phyloP scores from a whole-genome alignment of 37 sponge, comb jelly and placozoan species.

The Tethya wilhelma region DNA sequence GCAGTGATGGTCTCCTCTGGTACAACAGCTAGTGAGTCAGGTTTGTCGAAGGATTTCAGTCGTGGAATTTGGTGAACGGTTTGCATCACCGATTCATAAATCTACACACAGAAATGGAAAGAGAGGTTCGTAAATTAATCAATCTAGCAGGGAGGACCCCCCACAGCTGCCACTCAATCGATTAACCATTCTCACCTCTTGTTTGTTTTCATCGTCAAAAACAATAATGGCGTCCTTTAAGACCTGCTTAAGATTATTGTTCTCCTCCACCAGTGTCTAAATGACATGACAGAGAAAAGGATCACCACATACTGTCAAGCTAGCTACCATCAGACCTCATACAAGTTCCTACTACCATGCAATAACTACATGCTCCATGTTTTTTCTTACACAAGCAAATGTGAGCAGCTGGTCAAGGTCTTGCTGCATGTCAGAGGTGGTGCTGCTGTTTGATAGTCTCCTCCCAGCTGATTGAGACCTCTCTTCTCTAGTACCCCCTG shows the following conservation, averaged over 20 bases:
- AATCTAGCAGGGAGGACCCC: too few relatives aligned
- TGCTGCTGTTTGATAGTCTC: too few relatives aligned
- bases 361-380: not conserved
- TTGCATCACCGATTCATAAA: not conserved
- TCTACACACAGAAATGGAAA: too few relatives aligned
- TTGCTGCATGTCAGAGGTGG: not conserved
- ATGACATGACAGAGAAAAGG: not conserved
- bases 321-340: not conserved
- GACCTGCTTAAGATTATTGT: conserved; percentile 19
- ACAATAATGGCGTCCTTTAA: conserved; percentile 10
- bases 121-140: too few relatives aligned
- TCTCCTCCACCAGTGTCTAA: conserved; percentile 15
- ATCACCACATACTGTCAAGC: not conserved
- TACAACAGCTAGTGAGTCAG: too few relatives aligned
- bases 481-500: too few relatives aligned
- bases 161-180: too few relatives aligned
- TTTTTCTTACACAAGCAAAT: not conserved
- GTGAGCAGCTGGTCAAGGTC: conserved; percentile 8
- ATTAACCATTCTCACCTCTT: not conserved
- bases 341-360: not conserved
- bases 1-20: too few relatives aligned
- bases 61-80: not conserved
- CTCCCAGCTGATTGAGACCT: too few relatives aligned
- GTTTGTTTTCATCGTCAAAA: not conserved
- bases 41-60: too few relatives aligned